Evolutionary conservation across 2,797 vertebrate species (phyloP).

Genomic region (Betta splendens): DNA sequence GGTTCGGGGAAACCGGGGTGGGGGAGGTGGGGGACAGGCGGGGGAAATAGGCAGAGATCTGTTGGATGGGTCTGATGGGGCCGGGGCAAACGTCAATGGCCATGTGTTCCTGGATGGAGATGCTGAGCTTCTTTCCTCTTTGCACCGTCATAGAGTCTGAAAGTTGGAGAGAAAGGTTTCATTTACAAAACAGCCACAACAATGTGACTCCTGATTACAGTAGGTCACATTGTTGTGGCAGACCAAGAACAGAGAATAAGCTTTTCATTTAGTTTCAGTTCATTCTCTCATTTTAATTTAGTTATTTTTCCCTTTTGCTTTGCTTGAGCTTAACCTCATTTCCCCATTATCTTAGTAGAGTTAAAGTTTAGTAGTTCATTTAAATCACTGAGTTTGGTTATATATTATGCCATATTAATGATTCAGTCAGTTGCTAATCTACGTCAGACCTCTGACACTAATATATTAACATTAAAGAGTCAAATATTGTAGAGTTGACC

Average conservation of each 20-base stretch:
- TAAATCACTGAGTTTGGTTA: too few species aligned
- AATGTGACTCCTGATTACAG: too few species aligned
- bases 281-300: not conserved
- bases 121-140: constrained; percentile 76
- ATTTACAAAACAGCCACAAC: too few species aligned
- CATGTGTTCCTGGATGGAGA: constrained; percentile 87
- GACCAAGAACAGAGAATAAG: too few species aligned
- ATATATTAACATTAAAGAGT: not conserved
- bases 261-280: not conserved
- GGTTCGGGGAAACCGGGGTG: constrained; percentile 50
- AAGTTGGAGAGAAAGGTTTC: not conserved
- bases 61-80: constrained; percentile 83
- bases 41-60: constrained; percentile 85
- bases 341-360: too few species aligned
- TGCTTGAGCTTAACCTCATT: too few species aligned
- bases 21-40: constrained; percentile 74
- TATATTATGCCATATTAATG: too few species aligned
- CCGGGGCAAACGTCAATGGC: constrained; percentile 85
- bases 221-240: too few species aligned
- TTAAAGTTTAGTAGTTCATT: too few species aligned
- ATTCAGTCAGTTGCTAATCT: too few species aligned
- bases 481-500: too few species aligned
- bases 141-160: constrained; percentile 72
- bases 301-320: too few species aligned
- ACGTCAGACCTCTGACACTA: not conserved